Evolutionary conservation across 2,888 invertebrate genomes (phyloP), one percentile per base, ranked within the genome.

Genomic region (Luffia ferchaultella): DNA sequence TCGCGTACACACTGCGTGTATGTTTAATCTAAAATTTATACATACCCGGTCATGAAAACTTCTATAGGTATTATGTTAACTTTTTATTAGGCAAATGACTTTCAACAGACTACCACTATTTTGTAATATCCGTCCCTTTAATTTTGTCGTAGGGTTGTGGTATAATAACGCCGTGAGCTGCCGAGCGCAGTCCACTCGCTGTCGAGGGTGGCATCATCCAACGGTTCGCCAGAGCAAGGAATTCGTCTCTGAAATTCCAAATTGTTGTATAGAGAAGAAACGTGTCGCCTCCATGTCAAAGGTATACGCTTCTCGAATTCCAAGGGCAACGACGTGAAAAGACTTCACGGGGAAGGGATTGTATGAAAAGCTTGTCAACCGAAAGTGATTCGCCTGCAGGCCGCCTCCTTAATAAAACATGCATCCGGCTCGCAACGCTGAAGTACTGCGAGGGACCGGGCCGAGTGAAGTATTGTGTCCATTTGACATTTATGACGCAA

Each of bases 401-500:
- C 30, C 5, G 30, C 30, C 12, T 30, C 30, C 30, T 48, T 48
- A 18, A 45, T 46, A 52, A 48, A 49, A 45, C 42, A 45, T 46
- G 49, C 20, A 48, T 7, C 40, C 48, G 48, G 43, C 41, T 45
- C 45, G 45, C 46, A 18, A 41, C 18, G 45, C 41, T 52, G 45
- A 41, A 41, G 52, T 42, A 16, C 30, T 3, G 12, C 30, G 30
- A 56, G 55, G 56, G 65, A 66, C 61, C 62, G 59, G 57, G 52
- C 54, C 59, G 58, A 46, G 62, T 60, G 62, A 62, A 61, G 71
- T 66, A 72, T 72, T 70, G 71, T 72, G 69, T 67, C 67, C 68
- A 61, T 68, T 62, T 69, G 74, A 76, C 74, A 68, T 76, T 75
- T 75, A 75, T 73, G 64, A 67, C 61, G 67, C 65, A 66, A 73